Evolutionary conservation across 1,140 invertebrate genomes (phyloP).

Genomic region (Brachionus rubens): DNA sequence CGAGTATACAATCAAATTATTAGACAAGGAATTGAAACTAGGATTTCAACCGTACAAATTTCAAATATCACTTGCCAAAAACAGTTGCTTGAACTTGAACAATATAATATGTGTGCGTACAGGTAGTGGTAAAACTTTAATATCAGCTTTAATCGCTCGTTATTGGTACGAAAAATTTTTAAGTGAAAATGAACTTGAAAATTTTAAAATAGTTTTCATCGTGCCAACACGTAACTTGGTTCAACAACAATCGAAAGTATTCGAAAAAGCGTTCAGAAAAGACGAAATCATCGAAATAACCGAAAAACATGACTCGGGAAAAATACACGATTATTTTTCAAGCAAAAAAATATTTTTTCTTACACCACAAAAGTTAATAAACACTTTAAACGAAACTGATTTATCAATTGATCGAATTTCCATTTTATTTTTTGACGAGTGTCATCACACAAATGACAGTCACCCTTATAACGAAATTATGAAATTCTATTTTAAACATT

Average conservation of each 20-base stretch:
- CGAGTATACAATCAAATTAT: neutral
- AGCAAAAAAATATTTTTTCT: constrained; percentile 21
- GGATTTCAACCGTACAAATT: neutral
- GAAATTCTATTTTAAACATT: neutral
- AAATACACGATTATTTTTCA: neutral
- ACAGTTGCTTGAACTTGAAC: neutral
- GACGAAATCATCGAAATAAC: neutral
- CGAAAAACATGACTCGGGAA: neutral
- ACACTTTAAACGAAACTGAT: neutral
- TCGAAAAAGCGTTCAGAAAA: neutral
- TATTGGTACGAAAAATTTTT: neutral
- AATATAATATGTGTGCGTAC: constrained; percentile 19
- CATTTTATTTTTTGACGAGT: constrained; percentile 33
- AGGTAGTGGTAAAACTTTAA: constrained; percentile 32
- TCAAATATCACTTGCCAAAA: neutral
- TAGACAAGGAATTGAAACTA: neutral
- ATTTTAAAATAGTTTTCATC: constrained; percentile 11
- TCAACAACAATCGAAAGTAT: neutral
- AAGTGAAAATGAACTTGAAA: neutral
- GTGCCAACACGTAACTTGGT: neutral
- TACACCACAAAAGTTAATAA: constrained; percentile 35
- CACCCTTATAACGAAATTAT: constrained; percentile 34
- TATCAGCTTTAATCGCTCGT: neutral
- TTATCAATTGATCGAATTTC: neutral
- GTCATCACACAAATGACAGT: constrained; percentile 10